These are phyloP conservation scores for Psittacus erithacus DNA, from an alignment of 2,113 vertebrate species.

Conservation along the genomic window DNA sequence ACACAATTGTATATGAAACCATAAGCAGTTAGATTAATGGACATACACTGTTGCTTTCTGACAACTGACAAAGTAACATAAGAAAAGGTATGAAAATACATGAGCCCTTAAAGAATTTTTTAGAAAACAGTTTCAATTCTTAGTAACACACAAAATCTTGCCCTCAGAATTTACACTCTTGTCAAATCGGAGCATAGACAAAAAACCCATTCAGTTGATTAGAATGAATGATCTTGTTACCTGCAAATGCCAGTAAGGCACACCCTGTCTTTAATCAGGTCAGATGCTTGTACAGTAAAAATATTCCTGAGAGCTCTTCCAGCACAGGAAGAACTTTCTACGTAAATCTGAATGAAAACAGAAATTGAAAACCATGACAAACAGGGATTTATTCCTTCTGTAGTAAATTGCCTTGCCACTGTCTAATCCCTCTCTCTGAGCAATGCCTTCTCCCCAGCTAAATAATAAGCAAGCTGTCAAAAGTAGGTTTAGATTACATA, in stretches of 20 bases:
- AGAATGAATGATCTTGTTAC: slow-evolving; percentile 55
- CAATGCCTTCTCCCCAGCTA: not conserved
- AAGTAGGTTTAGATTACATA: not conserved
- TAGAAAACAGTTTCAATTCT: not conserved
- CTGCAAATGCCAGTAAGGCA: slow-evolving; percentile 91
- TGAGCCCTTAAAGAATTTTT: not conserved
- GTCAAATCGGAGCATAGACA: not conserved
- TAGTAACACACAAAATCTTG: not conserved
- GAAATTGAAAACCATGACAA: slow-evolving; percentile 40
- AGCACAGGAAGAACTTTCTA: slow-evolving; percentile 92
- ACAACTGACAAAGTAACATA: not conserved
- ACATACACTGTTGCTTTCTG: not conserved
- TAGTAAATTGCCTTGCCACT: not conserved
- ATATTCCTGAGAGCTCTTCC: slow-evolving; percentile 91
- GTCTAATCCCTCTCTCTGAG: not conserved
- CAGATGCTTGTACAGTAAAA: slow-evolving; percentile 90
- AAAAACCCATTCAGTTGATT: not conserved
- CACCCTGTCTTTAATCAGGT: slow-evolving; percentile 94
- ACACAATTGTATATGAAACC: not conserved
- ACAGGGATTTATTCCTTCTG: not conserved
- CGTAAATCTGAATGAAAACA: slow-evolving; percentile 85
- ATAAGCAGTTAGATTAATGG: not conserved
- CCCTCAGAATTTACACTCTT: not conserved
- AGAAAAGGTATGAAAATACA: not conserved
- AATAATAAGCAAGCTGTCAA: not conserved